These are phyloP conservation scores for Fragum sueziense DNA, from an alignment of 2,888 invertebrate genomes.

Conservation along the genomic window DNA sequence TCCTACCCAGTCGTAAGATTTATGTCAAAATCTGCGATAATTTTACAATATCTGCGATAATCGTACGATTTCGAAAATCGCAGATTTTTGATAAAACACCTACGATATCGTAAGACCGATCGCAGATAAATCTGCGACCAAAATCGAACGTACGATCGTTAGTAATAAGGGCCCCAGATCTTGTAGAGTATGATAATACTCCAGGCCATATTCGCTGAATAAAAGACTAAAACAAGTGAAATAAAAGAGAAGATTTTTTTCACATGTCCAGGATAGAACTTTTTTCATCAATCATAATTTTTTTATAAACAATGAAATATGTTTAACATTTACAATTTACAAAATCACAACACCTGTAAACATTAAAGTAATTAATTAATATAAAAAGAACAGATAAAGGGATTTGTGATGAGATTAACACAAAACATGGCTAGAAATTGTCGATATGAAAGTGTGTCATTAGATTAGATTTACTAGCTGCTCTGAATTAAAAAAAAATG, in stretches of 20 bases:
- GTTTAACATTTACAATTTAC: neutral
- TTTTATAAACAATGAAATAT: too few relatives aligned
- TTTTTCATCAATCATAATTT: too few relatives aligned
- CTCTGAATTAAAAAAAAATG: neutral
- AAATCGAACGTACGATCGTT: too few relatives aligned
- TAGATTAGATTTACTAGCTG: neutral
- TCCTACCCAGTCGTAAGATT: too few relatives aligned
- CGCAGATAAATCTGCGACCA: too few relatives aligned
- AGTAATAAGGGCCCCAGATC: too few relatives aligned
- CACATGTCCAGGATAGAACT: neutral
- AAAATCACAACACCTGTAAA: neutral
- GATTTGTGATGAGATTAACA: neutral
- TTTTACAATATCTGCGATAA: too few relatives aligned
- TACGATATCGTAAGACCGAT: too few relatives aligned
- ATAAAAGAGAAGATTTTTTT: neutral
- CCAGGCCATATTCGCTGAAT: neutral
- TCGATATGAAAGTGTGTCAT: too few relatives aligned
- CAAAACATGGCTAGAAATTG: neutral
- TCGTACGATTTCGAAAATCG: too few relatives aligned
- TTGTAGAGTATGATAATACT: neutral
- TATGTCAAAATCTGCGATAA: too few relatives aligned
- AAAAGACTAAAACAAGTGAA: neutral
- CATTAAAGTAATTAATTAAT: neutral
- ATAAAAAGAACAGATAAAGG: neutral
- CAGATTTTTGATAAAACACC: too few relatives aligned